Conservation (phyloP, 2,113 vertebrate genomes). For the Apodemus speciosus region DNA sequence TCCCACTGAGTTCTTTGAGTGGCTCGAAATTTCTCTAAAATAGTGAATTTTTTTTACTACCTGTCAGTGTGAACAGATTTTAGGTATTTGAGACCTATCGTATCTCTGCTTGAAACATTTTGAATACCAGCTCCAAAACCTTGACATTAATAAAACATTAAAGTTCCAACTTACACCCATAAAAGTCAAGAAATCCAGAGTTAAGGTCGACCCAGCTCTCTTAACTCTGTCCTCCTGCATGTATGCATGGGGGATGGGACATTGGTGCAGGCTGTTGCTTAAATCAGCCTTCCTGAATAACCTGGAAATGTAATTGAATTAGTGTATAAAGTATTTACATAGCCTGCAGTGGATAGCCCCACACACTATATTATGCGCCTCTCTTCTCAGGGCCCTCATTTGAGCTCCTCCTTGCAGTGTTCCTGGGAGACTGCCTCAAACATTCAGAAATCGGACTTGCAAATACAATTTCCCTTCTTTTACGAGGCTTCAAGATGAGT, state of each 20-base stretch:
- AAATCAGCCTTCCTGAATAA: constrained; percentile 75
- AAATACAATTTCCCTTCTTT: constrained; percentile 82
- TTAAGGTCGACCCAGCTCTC: constrained; percentile 74
- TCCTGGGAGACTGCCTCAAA: constrained; percentile 74
- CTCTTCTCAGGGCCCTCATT: constrained; percentile 63
- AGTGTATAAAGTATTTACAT: constrained; percentile 78
- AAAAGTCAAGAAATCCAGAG: constrained; percentile 81
- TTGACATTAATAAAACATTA: constrained; percentile 81
- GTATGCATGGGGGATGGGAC: constrained; percentile 73
- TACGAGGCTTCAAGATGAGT: constrained; percentile 82
- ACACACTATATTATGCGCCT: constrained; percentile 69
- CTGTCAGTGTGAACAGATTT: constrained; percentile 70
- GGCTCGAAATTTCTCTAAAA: constrained; percentile 68
- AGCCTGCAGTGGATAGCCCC: constrained; percentile 54
- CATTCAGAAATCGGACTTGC: constrained; percentile 82
- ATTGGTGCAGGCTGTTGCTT: constrained; percentile 46
- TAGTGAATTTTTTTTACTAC: constrained; percentile 52
- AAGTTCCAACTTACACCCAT: constrained; percentile 79
- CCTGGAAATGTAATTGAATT: constrained; percentile 80
- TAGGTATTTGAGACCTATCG: constrained; percentile 69
- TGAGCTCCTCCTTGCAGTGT: constrained; percentile 72
- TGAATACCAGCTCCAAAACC: constrained; percentile 76
- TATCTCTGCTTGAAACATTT: constrained; percentile 78
- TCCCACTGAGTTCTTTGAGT: constrained; percentile 36
- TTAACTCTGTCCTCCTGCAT: constrained; percentile 74